Conservation (phyloP, 1,140 invertebrate genomes). For the Drosophila pandora region DNA sequence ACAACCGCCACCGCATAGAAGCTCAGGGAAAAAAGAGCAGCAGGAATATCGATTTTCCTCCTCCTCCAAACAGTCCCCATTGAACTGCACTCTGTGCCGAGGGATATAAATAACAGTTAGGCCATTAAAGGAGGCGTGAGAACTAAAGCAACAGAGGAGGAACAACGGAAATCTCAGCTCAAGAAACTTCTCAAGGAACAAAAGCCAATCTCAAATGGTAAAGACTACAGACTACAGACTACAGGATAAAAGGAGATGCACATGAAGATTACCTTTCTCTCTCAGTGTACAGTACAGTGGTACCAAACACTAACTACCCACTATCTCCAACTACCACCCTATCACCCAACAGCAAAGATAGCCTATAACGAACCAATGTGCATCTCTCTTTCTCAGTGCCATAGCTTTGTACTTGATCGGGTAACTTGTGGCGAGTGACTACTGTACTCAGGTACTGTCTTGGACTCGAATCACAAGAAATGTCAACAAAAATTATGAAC, state of each 20-base stretch:
- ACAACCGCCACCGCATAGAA: slow-evolving; percentile 11
- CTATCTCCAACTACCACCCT: no score
- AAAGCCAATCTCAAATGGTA: slow-evolving; percentile 78
- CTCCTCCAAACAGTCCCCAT: slow-evolving; percentile 30
- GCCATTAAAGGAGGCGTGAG: slow-evolving; percentile 28
- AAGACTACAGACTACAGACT: slow-evolving; percentile 44
- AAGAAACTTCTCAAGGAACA: slow-evolving; percentile 59
- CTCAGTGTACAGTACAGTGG: no score
- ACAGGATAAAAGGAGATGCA: slow-evolving; percentile 41
- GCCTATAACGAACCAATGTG: slow-evolving; percentile 52
- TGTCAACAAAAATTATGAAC: slow-evolving; percentile 59
- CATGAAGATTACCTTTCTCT: background rate
- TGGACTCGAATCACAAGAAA: slow-evolving; percentile 33
- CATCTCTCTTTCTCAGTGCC: slow-evolving; percentile 15
- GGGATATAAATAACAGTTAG: slow-evolving; percentile 26
- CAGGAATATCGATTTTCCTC: slow-evolving; percentile 72
- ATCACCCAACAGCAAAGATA: slow-evolving; percentile 15
- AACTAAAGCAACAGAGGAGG: slow-evolving; percentile 27
- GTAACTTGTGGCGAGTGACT: slow-evolving; percentile 12
- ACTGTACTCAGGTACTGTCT: slow-evolving; percentile 18
- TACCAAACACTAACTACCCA: no score
- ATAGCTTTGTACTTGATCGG: slow-evolving; percentile 74
- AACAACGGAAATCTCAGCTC: slow-evolving; percentile 41
- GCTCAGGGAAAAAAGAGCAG: slow-evolving; percentile 56
- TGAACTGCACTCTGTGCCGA: slow-evolving; percentile 39